These are phyloP conservation scores for Urophycis tenuis DNA, from an alignment of 2,797 vertebrate species.

Conservation along the genomic window DNA sequence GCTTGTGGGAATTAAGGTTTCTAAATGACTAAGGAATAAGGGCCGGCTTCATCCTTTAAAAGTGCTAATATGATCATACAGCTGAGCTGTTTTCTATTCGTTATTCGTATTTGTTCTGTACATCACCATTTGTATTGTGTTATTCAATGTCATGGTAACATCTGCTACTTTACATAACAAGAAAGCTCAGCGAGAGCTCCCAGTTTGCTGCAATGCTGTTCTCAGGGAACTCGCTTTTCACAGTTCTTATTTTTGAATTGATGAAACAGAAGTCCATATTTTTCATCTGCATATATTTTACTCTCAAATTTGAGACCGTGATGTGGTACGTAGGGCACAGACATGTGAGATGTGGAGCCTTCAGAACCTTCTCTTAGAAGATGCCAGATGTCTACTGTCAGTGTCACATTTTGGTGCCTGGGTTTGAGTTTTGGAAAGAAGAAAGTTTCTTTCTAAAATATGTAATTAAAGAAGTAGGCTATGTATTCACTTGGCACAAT, in stretches of 20 bases:
- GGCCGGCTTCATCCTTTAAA: not conserved
- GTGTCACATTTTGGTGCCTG: not conserved
- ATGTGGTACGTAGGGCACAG: too few species aligned
- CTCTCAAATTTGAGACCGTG: too few species aligned
- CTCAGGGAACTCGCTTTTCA: not conserved
- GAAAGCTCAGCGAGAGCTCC: not conserved
- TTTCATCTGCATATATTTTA: not conserved
- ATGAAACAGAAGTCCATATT: not conserved
- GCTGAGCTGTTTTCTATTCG: not conserved
- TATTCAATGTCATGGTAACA: not conserved
- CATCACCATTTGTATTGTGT: not conserved
- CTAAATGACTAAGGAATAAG: not conserved
- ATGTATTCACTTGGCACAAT: not conserved
- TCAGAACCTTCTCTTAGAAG: not conserved
- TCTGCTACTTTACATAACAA: not conserved
- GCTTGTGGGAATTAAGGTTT: not conserved
- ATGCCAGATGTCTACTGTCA: not conserved
- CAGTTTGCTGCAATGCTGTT: not conserved
- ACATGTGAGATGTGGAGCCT: not conserved
- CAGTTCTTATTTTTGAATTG: not conserved
- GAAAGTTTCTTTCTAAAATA: not conserved
- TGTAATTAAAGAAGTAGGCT: not conserved
- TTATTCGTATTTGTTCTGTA: not conserved
- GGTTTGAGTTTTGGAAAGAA: not conserved
- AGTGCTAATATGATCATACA: not conserved